Evolutionary conservation across 2,113 vertebrate genomes (phyloP), one percentile per base, ranked within the genome.

Genomic region (Silurus glanis): DNA sequence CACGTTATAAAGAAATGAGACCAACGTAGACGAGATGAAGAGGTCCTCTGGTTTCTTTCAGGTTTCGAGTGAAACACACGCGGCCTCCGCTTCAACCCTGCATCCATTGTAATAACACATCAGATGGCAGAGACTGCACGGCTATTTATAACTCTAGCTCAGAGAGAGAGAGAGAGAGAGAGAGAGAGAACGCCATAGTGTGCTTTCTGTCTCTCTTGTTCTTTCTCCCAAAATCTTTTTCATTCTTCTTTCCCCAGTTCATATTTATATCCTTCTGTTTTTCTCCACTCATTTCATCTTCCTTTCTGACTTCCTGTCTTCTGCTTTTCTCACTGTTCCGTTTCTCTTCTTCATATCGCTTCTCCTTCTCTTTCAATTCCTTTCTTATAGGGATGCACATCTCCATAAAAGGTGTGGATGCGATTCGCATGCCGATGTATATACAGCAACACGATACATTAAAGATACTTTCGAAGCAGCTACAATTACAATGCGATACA

Each of bases 71-170:
- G 80, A 80, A 74, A 69, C 71, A 25, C 74, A 45, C 67, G 61
- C 49, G 85, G 85, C 79, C 86, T 83, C 84, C 85, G 81, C 59
- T 85, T 86, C 81, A 62, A 67, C 85, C 83, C 72, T 85, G 62
- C 86, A 83, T 83, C 85, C 79, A 76, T 88, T 87, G 87, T 88
- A 85, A 87, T 80, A 88, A 84, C 83, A 88, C 89, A 90, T 90
- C 89, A 78, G 86, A 88, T 87, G 84, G 85, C 78, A 59, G 82
- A 88, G 88, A 91, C 89, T 88, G 87, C 64, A 87, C n/a, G 84
- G 91, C 90, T 95, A 94, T 94, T 94, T 95, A 93, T 95, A 95
- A 92, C 89, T 1, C 0, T 86, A 90, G 91, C 90, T 90, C 78
- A 91, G 81, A 87, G 85, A 87, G 92, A 92, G 91, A 89, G 92